Base-by-base conservation (phyloP, 1,140 invertebrate genomes). In the roundworm (Caenorhabditis elegans) region DNA sequence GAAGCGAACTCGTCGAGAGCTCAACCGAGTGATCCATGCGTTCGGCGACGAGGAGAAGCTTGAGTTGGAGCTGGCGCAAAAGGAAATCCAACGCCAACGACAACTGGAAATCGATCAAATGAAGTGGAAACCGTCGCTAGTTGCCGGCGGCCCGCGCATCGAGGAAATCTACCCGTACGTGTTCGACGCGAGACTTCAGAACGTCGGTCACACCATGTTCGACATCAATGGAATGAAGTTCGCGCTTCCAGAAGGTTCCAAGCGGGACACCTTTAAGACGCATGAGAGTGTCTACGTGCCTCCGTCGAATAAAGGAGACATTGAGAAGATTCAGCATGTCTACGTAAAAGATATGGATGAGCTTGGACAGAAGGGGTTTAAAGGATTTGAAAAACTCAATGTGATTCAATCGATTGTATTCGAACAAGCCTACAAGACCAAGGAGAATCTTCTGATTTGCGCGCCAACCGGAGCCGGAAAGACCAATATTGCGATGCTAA, bases 401-500 rank as follows among this genome's bases (percentile, higher is more conserved):
- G 91, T 93, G 78, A 98, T 99, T 83, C 97, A 99, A 90, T 95
- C 95, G 0, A 93, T 98, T 70, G 97, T 99, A 0, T 99, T 94
- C 91, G 93, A 96, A 53, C 93, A 95, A 2, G 98, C 98, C 0
- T 98, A 98, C 91, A 93, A 95, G 87, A 95, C 95, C 10, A 97
- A 98, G 90, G 95, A 99, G 88, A 99, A 99, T 91, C 92, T 99
- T 86, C 90, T 99, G 5, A 95, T 98, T 82, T 97, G 96, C 91
- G 96, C 96, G 0, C 96, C 96, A 0, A 98, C 96, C 1, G 96
- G 96, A 22, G 96, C 96, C 4, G 96, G 92, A 34, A 99, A 99
- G 91, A 99, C 98, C 0, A 99, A 99, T 90, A 96, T 99, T 82
- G 98, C 98, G 1, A 93, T 99, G 92, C 91, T 99, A 19, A 93